Conservation (phyloP, 2,113 vertebrate genomes). For the Martes martes region DNA sequence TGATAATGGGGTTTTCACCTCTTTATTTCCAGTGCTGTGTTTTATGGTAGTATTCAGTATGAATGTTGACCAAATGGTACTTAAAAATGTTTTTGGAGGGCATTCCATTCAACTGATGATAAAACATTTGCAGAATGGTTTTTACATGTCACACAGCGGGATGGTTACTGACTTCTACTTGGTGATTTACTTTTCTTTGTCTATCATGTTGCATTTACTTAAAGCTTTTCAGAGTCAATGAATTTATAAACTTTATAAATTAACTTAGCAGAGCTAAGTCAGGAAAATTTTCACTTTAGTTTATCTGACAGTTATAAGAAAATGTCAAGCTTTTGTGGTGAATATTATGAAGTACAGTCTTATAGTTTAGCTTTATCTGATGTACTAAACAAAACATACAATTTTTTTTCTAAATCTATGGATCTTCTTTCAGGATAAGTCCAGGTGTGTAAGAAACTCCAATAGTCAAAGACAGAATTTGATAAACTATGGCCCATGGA, state of each 20-base stretch:
- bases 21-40: neutral
- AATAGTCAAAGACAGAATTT: neutral
- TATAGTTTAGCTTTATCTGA: neutral
- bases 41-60: neutral
- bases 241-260: constrained; percentile 14
- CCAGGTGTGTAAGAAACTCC: neutral
- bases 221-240: neutral
- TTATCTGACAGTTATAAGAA: neutral
- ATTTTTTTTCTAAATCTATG: neutral
- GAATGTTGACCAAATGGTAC: neutral
- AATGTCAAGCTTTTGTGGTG: neutral
- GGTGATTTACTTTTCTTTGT: neutral
- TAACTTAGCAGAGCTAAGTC: neutral
- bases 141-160: neutral
- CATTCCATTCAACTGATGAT: constrained; percentile 6
- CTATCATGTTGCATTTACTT: neutral
- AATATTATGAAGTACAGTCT: neutral
- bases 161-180: neutral
- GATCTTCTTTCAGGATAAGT: neutral
- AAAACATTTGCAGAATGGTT: neutral
- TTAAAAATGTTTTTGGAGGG: neutral
- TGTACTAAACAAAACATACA: neutral
- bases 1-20: neutral
- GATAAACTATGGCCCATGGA: neutral
- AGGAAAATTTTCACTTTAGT: neutral